phyloP scores from a whole-genome alignment of 2,888 invertebrate genomes.

The Eilema sororculum region DNA sequence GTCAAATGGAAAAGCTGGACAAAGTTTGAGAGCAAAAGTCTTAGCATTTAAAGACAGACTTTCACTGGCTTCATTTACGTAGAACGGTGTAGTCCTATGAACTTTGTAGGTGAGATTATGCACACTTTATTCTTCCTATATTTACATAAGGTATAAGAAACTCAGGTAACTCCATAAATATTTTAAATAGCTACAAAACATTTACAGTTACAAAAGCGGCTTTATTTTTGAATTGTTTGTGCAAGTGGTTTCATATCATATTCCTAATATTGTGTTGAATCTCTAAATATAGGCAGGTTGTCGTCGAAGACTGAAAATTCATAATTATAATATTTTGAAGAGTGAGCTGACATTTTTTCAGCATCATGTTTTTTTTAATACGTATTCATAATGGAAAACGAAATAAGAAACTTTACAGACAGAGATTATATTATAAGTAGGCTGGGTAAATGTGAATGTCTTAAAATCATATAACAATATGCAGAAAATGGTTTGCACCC shows the following conservation, averaged over 20 bases:
- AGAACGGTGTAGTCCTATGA: conserved; percentile 42
- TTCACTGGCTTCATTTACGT: conserved; percentile 58
- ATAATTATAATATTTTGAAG: no score
- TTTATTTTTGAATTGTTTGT: no score
- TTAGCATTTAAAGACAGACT: conserved; percentile 64
- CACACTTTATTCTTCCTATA: conserved; percentile 38
- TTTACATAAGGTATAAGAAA: conserved; percentile 30
- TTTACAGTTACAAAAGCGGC: conserved; percentile 18
- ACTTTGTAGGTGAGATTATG: conserved; percentile 49
- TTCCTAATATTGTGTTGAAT: conserved; percentile 13
- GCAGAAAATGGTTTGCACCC: not conserved
- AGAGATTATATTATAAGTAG: no score
- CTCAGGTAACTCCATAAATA: conserved; percentile 17
- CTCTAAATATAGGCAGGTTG: no score
- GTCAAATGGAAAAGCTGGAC: conserved; percentile 73
- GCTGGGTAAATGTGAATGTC: no score
- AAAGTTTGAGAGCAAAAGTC: conserved; percentile 71
- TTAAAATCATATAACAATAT: no score
- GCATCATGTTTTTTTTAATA: no score
- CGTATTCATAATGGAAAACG: no score
- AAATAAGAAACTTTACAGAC: no score
- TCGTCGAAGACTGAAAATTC: no score
- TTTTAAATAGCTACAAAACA: conserved; percentile 16
- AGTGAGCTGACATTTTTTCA: no score
- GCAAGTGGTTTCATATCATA: no score